phyloP scores from a whole-genome alignment of 2,797 vertebrate genomes.

The Siniperca obscura region DNA sequence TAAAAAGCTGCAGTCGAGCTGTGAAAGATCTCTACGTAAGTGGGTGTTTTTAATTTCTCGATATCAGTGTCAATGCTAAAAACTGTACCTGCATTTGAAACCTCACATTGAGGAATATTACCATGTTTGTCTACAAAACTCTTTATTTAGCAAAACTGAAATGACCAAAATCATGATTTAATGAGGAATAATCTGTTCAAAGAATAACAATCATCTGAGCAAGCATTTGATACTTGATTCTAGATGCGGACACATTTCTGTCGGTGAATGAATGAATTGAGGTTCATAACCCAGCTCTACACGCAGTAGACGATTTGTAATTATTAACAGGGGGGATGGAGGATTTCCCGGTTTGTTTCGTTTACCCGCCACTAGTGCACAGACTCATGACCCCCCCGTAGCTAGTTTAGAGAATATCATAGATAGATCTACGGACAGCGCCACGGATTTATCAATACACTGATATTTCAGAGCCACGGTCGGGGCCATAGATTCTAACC shows the following conservation, averaged over 20 bases:
- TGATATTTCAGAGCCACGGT: too few species aligned
- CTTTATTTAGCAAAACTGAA: neutral
- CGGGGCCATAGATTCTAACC: too few species aligned
- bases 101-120: neutral
- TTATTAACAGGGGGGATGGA: too few species aligned
- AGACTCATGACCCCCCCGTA: too few species aligned
- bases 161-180: neutral
- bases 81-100: neutral
- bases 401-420: too few species aligned
- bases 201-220: neutral
- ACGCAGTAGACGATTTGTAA: too few species aligned
- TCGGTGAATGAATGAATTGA: rapidly evolving
- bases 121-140: neutral
- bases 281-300: neutral
- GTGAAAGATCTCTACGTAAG: neutral
- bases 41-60: neutral
- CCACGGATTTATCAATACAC: too few species aligned
- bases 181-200: neutral
- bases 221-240: neutral
- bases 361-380: too few species aligned
- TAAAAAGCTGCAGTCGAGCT: neutral
- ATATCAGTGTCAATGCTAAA: too few species aligned
- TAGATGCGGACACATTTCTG: neutral
- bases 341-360: too few species aligned
- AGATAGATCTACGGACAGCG: too few species aligned